Evolutionary conservation across 2,113 vertebrate genomes (phyloP), one percentile per base, ranked within the genome.

Genomic region (Trichechus manatus): DNA sequence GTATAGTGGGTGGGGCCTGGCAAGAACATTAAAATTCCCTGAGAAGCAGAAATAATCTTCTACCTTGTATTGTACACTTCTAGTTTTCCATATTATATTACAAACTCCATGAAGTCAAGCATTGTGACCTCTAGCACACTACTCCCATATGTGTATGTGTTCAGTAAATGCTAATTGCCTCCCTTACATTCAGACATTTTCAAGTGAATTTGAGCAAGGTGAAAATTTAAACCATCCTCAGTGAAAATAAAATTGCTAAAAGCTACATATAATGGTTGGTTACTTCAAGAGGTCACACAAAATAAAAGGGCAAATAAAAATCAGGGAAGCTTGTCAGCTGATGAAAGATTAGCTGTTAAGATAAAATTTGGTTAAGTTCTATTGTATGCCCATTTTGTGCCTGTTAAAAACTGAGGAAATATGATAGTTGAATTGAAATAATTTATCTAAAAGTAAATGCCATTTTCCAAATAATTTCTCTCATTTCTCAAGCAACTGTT

Each of bases 301-400:
- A 75, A 77, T 61, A 25, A 4, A 39, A 3, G 8, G 10, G 10
- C 77, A 82, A 87, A 68, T 29, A 20, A 39, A 80, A 94, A 87
- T 39, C 31, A n/a, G 4, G 44, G 15, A 77, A 44, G 19, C 53
- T 20, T 81, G 9, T 33, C 44, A 23, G 56, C 53, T 82, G 0
- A 68, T 50, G 7, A 82, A 86, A 89, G 23, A 31, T 82, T 66
- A 13, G 1, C 10, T 61, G 56, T 56, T 82, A 70, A 50, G 10
- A 50, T n/a, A 91, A 94, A 93, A 39, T 74, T 81, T 74, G 87
- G 19, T 77, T 47, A 91, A 59, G 61, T 42, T 68, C 20, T 75
- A 6, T 74, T 42, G 7, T 82, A 31, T 61, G 14, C 19, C 17
- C 3, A 68, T 20, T 47, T 29, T 83, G 10, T 80, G 36, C 9